These are phyloP conservation scores for Synanthedon vespiformis DNA, from an alignment of 2,888 invertebrate genomes.

Conservation along the genomic window DNA sequence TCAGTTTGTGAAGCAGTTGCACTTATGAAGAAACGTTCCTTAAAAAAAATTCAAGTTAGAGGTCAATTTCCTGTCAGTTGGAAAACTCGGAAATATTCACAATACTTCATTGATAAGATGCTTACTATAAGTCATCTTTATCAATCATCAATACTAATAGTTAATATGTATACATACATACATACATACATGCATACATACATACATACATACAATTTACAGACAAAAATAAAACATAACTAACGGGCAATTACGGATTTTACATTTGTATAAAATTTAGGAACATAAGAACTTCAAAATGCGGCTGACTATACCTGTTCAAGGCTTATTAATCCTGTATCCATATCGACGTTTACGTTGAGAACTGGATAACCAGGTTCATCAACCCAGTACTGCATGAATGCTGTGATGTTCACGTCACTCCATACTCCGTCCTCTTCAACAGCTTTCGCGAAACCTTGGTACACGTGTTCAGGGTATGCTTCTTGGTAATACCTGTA, in stretches of 20 bases:
- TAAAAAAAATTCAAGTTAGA: background rate
- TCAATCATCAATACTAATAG: too few relatives aligned
- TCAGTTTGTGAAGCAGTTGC: conserved; percentile 21
- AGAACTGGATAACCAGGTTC: conserved; percentile 73
- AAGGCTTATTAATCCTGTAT: conserved; percentile 30
- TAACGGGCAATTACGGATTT: too few relatives aligned
- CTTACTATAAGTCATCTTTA: too few relatives aligned
- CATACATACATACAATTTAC: too few relatives aligned
- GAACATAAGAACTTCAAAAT: too few relatives aligned
- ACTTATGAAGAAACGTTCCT: conserved; percentile 54
- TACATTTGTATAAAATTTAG: too few relatives aligned
- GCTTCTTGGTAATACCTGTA: conserved; percentile 43
- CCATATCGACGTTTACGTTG: conserved; percentile 48
- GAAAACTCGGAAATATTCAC: too few relatives aligned
- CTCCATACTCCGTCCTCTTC: conserved; percentile 21
- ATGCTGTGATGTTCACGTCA: conserved; percentile 20
- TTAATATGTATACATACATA: too few relatives aligned
- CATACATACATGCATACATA: too few relatives aligned
- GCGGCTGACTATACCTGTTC: conserved; percentile 28
- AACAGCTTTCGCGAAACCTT: conserved; percentile 34
- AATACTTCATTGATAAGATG: too few relatives aligned
- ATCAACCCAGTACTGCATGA: conserved; percentile 69
- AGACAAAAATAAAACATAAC: too few relatives aligned
- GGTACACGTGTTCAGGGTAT: conserved; percentile 39
- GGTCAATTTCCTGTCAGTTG: too few relatives aligned